These are phyloP conservation scores for Boloria selene DNA, from an alignment of 2,888 invertebrate genomes.

Conservation along the genomic window DNA sequence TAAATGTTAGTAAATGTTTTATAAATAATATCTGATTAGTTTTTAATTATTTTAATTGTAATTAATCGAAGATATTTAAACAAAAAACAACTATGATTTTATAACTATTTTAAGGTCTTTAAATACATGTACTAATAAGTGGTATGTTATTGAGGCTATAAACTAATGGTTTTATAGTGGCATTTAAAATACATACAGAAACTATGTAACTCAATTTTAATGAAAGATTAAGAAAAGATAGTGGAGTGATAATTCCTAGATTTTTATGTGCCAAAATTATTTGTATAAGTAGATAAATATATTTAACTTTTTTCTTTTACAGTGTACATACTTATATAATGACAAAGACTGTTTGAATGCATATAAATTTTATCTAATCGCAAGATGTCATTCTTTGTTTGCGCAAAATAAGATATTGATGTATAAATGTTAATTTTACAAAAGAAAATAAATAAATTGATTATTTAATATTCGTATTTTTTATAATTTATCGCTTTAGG, in stretches of 20 bases:
- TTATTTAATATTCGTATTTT: conserved; percentile 12
- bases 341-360: conserved; percentile 29
- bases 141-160: too few relatives aligned
- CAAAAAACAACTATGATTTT: background rate
- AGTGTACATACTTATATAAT: conserved; percentile 2
- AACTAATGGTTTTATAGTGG: too few relatives aligned
- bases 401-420: conserved; percentile 25
- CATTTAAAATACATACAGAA: background rate
- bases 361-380: conserved; percentile 23
- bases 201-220: background rate
- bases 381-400: conserved; percentile 28
- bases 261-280: conserved; percentile 4
- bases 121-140: too few relatives aligned
- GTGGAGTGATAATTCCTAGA: conserved; percentile 7
- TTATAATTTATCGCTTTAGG: background rate
- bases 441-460: conserved; percentile 30
- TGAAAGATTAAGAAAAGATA: background rate
- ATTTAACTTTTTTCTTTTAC: conserved; percentile 11
- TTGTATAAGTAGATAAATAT: background rate
- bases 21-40: conserved; percentile 6
- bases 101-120: too few relatives aligned
- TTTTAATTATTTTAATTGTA: background rate
- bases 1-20: conserved; percentile 16
- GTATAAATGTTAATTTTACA: conserved; percentile 34
- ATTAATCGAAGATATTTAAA: background rate